Evolutionary conservation across 2,888 invertebrate genomes (phyloP).

Genomic region (Ryuthela nishihirai): DNA sequence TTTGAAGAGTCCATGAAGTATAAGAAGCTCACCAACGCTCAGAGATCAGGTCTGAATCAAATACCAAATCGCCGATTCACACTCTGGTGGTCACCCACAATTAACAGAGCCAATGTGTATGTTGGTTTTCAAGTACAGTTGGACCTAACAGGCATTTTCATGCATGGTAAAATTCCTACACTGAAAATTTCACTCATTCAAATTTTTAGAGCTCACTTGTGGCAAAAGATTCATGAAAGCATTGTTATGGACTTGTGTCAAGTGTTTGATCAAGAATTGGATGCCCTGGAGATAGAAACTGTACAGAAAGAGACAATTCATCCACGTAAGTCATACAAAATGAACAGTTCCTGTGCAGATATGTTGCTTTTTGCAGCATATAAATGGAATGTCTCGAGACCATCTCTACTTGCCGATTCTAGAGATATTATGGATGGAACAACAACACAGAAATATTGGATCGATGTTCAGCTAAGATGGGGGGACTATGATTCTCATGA

Average conservation of each 20-base stretch:
- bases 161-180: conserved; percentile 99
- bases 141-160: conserved; percentile 98
- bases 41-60: conserved; percentile 98
- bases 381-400: conserved; percentile 97
- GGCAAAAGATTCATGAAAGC: conserved; percentile 99
- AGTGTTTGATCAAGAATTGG: conserved; percentile 98
- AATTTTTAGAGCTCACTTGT: conserved; percentile 99
- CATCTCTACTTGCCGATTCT: conserved; percentile 92
- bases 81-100: conserved; percentile 99
- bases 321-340: conserved; percentile 98
- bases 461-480: conserved; percentile 98
- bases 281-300: conserved; percentile 98
- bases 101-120: conserved; percentile 89
- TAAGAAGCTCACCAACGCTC: conserved; percentile 98
- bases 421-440: conserved; percentile 97
- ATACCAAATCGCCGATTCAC: conserved; percentile 99
- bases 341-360: conserved; percentile 99
- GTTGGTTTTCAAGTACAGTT: conserved; percentile 85
- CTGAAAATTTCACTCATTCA: conserved; percentile 98
- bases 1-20: conserved; percentile 99
- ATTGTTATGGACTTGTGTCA: conserved; percentile 99
- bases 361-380: conserved; percentile 97
- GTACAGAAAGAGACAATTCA: conserved; percentile 99
- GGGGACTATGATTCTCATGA: conserved; percentile 99
- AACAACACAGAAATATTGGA: conserved; percentile 99